Evolutionary conservation across 2,888 invertebrate genomes (phyloP).

Genomic region (Cataglyphis altisquamis): DNA sequence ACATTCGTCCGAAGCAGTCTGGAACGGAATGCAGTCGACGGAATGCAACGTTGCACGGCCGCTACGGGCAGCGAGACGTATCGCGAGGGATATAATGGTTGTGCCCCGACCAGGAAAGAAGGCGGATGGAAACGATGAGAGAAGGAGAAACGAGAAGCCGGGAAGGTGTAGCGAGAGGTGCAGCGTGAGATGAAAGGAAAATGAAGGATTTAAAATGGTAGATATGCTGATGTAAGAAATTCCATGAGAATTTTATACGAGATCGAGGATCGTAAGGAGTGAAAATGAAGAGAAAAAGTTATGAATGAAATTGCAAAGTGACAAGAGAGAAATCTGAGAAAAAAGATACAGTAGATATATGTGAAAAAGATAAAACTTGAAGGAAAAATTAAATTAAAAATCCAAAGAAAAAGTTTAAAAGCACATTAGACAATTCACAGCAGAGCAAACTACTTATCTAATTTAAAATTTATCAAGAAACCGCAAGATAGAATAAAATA

Average conservation of each 20-base stretch:
- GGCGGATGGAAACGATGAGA: conserved; percentile 46
- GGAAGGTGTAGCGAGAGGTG: conserved; percentile 61
- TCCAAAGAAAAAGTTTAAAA: conserved; percentile 2
- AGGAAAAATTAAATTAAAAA: neutral
- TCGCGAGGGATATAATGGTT: conserved; percentile 51
- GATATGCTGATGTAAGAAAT: conserved; percentile 47
- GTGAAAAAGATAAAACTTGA: conserved; percentile 6
- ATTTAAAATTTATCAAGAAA: conserved; percentile 35
- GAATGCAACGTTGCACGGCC: conserved; percentile 57
- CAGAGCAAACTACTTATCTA: neutral
- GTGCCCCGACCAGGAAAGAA: conserved; percentile 39
- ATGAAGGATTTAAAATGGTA: conserved; percentile 55
- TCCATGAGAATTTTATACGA: conserved; percentile 41
- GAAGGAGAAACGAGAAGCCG: conserved; percentile 48
- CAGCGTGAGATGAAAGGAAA: conserved; percentile 57
- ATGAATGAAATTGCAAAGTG: neutral
- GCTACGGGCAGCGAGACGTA: conserved; percentile 56
- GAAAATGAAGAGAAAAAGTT: conserved; percentile 19
- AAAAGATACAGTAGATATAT: neutral
- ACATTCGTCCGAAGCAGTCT: conserved; percentile 45
- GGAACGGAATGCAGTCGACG: conserved; percentile 59
- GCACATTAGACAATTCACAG: neutral
- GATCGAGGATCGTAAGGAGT: conserved; percentile 31
- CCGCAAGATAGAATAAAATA: conserved; percentile 19
- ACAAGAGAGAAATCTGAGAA: conserved; percentile 14